These are phyloP conservation scores for Sitophilus oryzae DNA, from an alignment of 1,140 invertebrate species.

Conservation along the genomic window DNA sequence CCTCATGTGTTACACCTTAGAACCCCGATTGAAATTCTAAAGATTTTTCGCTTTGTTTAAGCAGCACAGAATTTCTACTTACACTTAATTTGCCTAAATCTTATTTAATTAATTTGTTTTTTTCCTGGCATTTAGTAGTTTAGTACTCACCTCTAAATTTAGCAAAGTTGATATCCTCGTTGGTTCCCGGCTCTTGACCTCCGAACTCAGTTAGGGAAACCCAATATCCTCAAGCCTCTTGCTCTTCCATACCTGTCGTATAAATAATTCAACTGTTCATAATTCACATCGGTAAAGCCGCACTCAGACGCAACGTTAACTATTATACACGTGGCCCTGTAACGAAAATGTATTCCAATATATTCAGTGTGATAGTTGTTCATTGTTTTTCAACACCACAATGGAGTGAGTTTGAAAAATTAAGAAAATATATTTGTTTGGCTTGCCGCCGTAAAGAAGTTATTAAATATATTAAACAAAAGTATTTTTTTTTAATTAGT, in stretches of 20 bases:
- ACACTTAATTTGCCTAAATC: background rate
- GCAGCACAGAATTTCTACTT: no score
- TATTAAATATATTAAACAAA: no score
- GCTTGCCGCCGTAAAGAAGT: no score
- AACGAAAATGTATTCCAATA: no score
- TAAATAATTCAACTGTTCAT: conserved; percentile 65
- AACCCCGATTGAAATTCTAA: no score
- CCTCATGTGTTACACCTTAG: no score
- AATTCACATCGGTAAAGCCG: conserved; percentile 74
- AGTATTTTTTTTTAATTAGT: no score
- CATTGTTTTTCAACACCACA: no score
- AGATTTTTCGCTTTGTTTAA: no score
- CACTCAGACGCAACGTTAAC: conserved; percentile 86
- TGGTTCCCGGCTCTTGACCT: conserved; percentile 69
- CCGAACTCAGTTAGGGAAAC: conserved; percentile 89
- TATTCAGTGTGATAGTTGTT: background rate
- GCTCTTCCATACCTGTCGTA: conserved; percentile 62
- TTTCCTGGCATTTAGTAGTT: background rate
- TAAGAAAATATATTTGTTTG: no score
- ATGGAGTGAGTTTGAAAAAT: no score
- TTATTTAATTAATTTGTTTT: background rate
- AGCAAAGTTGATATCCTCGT: conserved; percentile 68
- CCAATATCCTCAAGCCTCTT: conserved; percentile 67
- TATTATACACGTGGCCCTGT: conserved; percentile 62
- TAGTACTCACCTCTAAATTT: conserved; percentile 46